Evolutionary conservation across 23 tunicate genomes (phyloP).

Genomic region (Halocynthia aurantium): DNA sequence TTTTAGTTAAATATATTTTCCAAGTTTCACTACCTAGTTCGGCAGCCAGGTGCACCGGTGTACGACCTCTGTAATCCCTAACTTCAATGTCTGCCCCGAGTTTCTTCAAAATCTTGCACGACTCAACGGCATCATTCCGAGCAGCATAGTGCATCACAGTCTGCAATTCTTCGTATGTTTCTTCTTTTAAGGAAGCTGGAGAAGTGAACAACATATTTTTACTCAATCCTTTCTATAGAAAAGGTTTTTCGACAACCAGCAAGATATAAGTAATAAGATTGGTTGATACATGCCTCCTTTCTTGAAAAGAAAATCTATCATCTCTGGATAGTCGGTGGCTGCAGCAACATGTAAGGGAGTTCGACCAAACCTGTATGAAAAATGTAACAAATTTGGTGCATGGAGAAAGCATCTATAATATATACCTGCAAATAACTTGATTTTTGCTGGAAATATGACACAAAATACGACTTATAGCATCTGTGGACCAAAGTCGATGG

Average conservation of each 20-base stretch:
- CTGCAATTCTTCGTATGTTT: conserved; percentile 48
- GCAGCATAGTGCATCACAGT: conserved; percentile 95
- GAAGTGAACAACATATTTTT: background rate
- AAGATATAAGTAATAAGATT: background rate
- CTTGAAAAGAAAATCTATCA: conserved; percentile 67
- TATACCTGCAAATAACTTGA: too few species aligned
- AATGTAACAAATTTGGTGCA: background rate
- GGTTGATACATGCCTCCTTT: conserved; percentile 48
- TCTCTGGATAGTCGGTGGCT: conserved; percentile 89
- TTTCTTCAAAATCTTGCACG: conserved; percentile 49
- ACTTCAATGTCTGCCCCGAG: conserved; percentile 68
- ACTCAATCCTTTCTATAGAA: too few species aligned
- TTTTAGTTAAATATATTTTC: background rate
- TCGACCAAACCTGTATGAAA: conserved; percentile 48
- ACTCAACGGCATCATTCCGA: conserved; percentile 80
- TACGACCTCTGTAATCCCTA: conserved; percentile 57
- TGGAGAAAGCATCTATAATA: too few species aligned
- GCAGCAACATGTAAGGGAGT: conserved; percentile 95
- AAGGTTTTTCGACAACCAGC: background rate
- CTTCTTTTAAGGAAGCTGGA: conserved; percentile 44
- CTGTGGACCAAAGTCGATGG: too few species aligned
- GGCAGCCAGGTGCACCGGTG: conserved; percentile 83
- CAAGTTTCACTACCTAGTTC: conserved; percentile 41
- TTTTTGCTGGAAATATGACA: too few species aligned
- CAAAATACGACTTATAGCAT: too few species aligned